A percentile compares a stretch with the other conserved stretches of the same genome.
phyloP scores from a whole-genome alignment of 2,888 invertebrate genomes.

The Bibio marci region DNA sequence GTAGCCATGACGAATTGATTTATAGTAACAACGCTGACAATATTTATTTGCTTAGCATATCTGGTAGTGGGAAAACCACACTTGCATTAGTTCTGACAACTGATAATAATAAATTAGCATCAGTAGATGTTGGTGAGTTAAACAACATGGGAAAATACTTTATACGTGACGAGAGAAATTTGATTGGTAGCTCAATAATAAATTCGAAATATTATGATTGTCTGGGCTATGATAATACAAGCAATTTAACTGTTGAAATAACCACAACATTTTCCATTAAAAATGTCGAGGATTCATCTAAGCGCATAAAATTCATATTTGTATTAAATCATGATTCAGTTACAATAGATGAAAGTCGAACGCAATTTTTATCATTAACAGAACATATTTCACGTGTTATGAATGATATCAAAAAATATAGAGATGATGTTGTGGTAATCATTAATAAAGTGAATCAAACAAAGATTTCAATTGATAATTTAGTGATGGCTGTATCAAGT shows the following conservation, averaged over 20 bases:
- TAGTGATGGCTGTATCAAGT: no score
- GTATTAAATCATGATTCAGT: constrained; percentile 14
- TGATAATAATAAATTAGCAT: no score
- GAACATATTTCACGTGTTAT: constrained; percentile 4
- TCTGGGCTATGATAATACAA: constrained; percentile 10
- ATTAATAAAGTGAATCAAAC: constrained; percentile 4
- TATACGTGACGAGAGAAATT: no score
- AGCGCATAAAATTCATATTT: constrained; percentile 15
- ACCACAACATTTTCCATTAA: constrained; percentile 17
- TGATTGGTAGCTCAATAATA: no score
- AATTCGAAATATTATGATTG: constrained; percentile 8
- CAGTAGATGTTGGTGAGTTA: no score
- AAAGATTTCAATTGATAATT: no score
- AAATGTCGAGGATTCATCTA: constrained; percentile 13
- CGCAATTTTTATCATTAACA: neutral
- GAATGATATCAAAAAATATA: constrained; percentile 3
- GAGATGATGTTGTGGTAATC: constrained; percentile 6
- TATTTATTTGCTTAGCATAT: no score
- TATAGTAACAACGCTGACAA: no score
- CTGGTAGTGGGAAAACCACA: no score
- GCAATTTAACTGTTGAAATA: constrained; percentile 14
- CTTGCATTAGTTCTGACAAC: no score
- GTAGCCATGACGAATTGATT: no score
- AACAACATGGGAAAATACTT: no score
- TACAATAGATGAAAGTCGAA: neutral